Conservation (phyloP, 2,113 vertebrate genomes). For the Cinclus cinclus region DNA sequence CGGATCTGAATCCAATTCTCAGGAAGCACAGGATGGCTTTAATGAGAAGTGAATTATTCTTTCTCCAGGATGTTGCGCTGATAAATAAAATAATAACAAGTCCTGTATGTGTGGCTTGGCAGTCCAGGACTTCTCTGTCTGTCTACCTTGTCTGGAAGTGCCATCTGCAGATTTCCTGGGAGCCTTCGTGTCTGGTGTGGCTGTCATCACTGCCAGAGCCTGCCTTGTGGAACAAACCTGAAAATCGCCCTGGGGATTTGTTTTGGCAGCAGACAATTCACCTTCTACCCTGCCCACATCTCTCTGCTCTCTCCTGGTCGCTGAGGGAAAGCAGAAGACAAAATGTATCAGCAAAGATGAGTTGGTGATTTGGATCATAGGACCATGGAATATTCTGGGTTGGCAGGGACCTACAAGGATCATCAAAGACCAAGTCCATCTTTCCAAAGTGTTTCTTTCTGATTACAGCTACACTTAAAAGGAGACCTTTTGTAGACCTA, state of each 20-base stretch:
- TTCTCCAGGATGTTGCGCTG: neutral
- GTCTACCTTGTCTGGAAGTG: neutral
- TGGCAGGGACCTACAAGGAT: neutral
- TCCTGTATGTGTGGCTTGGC: neutral
- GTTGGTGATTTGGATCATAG: neutral
- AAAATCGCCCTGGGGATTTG: neutral
- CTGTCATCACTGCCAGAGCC: neutral
- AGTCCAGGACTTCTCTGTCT: neutral
- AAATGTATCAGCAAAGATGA: neutral
- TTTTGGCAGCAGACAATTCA: neutral
- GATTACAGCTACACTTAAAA: neutral
- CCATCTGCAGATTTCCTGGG: neutral
- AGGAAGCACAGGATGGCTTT: slow-evolving; percentile 4
- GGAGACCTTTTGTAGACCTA: neutral
- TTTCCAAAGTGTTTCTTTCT: neutral
- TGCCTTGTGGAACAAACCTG: neutral
- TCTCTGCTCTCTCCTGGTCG: neutral
- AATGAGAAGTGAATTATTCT: neutral
- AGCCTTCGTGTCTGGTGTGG: slow-evolving; percentile 1
- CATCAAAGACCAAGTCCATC: neutral
- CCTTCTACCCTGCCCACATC: neutral
- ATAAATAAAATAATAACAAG: slow-evolving; percentile 20
- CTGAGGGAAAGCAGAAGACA: neutral
- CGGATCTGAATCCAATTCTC: neutral
- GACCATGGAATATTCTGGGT: neutral